Evolutionary conservation across 2,888 invertebrate species (phyloP).

Genomic region (Andrena bucephala): DNA sequence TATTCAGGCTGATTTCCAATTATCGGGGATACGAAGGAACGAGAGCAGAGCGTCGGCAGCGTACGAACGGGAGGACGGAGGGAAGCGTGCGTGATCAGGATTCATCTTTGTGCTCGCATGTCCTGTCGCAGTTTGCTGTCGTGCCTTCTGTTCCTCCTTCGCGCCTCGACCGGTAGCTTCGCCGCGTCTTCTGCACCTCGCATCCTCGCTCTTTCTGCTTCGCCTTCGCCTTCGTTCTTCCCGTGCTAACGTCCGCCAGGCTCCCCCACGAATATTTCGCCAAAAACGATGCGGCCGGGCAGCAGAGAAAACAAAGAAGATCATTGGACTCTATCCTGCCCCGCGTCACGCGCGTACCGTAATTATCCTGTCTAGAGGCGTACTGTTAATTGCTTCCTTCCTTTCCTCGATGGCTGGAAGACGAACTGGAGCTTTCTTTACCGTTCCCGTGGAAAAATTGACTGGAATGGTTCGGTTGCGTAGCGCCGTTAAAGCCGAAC

Average conservation of each 20-base stretch:
- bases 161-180: conserved; percentile 76
- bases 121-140: conserved; percentile 81
- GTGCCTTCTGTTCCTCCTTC: conserved; percentile 75
- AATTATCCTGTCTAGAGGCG: conserved; percentile 34
- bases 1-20: conserved; percentile 76
- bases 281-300: conserved; percentile 34
- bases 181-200: conserved; percentile 52
- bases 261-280: conserved; percentile 69
- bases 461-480: not conserved
- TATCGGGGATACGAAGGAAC: conserved; percentile 68
- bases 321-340: conserved; percentile 10
- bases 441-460: not conserved
- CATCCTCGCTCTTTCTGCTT: conserved; percentile 42
- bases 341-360: conserved; percentile 35
- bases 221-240: conserved; percentile 31
- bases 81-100: conserved; percentile 81
- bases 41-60: conserved; percentile 45
- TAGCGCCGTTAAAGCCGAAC: not conserved
- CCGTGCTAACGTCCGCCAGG: conserved; percentile 53
- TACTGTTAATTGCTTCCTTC: not conserved
- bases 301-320: conserved; percentile 22
- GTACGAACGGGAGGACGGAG: conserved; percentile 43
- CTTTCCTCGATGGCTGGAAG: not conserved
- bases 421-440: not conserved
- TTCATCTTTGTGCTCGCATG: conserved; percentile 82